A percentile compares a stretch with the other conserved stretches of the same genome.
These are phyloP conservation scores for Drosophila picticornis DNA, from an alignment of 2,888 invertebrate genomes.

Conservation along the genomic window DNA sequence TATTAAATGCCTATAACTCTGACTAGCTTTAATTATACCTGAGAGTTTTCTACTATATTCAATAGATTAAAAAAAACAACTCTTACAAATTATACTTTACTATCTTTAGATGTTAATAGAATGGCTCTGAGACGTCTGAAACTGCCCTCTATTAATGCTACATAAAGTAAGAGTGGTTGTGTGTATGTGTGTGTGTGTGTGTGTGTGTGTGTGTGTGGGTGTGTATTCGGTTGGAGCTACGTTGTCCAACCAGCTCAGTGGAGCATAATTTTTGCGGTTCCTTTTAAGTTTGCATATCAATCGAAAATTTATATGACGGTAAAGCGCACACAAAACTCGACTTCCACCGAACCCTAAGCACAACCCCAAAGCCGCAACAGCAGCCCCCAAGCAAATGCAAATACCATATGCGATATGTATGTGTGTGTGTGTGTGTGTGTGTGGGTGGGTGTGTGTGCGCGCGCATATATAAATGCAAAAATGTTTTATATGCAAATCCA, in stretches of 20 bases:
- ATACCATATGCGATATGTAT: constrained; percentile 45
- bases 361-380: not conserved
- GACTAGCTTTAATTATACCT: accelerated
- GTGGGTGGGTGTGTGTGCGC: constrained; percentile 39
- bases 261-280: constrained; percentile 84
- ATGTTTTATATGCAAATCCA: constrained; percentile 78
- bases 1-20: not conserved
- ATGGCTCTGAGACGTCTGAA: not conserved
- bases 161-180: not conserved
- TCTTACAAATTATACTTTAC: not conserved
- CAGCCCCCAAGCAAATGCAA: constrained; percentile 59
- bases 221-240: constrained; percentile 14
- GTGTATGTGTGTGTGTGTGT: not conserved
- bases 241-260: constrained; percentile 74
- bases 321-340: constrained; percentile 54
- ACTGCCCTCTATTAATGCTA: constrained; percentile 22
- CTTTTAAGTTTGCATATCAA: constrained; percentile 84
- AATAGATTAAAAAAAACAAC: not conserved
- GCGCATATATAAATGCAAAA: constrained; percentile 75
- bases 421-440: constrained; percentile 24
- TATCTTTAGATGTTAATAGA: not conserved
- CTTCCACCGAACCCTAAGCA: constrained; percentile 1
- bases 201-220: constrained; percentile 3
- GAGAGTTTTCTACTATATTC: not conserved
- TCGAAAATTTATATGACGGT: constrained; percentile 81